These are phyloP conservation scores for Pterostichus niger DNA, from an alignment of 2,888 invertebrate genomes.

Conservation along the genomic window DNA sequence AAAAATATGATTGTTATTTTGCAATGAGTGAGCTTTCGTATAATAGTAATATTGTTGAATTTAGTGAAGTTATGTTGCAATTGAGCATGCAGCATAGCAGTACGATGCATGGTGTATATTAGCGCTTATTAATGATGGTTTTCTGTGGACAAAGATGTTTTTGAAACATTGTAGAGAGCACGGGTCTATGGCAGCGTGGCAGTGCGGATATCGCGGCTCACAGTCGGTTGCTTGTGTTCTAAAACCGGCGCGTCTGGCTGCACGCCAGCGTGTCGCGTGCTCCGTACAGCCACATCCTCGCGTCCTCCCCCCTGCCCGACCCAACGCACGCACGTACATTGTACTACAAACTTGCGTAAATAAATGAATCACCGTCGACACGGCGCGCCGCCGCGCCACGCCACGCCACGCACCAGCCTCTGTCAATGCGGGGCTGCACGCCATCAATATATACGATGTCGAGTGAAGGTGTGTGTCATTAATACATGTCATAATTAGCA, in stretches of 20 bases:
- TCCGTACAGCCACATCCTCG: not conserved
- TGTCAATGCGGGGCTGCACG: not conserved
- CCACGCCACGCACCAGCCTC: conserved; percentile 1
- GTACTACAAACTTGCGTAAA: conserved; percentile 63
- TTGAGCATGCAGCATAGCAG: not conserved
- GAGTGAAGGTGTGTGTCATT: not conserved
- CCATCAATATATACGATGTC: not conserved
- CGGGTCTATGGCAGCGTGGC: conserved; percentile 14
- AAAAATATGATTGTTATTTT: no score
- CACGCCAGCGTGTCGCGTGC: conserved; percentile 72
- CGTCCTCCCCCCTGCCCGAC: not conserved
- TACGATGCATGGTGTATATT: conserved; percentile 1
- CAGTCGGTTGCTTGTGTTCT: conserved; percentile 74
- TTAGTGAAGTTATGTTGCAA: not conserved
- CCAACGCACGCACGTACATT: conserved; percentile 37
- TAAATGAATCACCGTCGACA: conserved; percentile 55
- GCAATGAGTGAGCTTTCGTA: not conserved
- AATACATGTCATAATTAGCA: conserved; percentile 9
- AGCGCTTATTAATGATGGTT: conserved; percentile 8
- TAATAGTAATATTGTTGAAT: no score
- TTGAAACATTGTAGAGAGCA: conserved; percentile 35
- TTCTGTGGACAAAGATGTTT: conserved; percentile 17
- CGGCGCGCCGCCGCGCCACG: not conserved
- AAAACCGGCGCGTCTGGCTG: conserved; percentile 73
- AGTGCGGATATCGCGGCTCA: conserved; percentile 67